phyloP scores from a whole-genome alignment of 2,888 invertebrate species.

The Xanthia icteritia region DNA sequence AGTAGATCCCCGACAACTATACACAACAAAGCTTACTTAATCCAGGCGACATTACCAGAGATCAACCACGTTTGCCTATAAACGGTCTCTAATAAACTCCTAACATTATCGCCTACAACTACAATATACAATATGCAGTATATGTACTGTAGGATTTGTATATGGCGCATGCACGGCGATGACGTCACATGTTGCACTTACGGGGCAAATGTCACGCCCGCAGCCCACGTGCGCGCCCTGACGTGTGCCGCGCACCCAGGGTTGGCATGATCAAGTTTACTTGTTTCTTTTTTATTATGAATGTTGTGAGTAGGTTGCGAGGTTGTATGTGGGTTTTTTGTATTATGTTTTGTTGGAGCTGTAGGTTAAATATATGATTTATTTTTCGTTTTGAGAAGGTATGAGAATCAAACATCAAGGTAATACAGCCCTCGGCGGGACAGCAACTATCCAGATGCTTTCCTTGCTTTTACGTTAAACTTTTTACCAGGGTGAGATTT shows the following conservation, averaged over 20 bases:
- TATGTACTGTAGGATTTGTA: conserved; percentile 29
- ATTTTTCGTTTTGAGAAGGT: not conserved
- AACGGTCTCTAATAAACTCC: conserved; percentile 61
- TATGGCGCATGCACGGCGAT: conserved; percentile 75
- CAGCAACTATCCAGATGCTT: too few species aligned
- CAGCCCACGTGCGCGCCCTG: conserved; percentile 81
- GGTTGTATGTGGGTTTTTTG: conserved; percentile 31
- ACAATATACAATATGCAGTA: conserved; percentile 35
- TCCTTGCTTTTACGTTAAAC: too few species aligned
- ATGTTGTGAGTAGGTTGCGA: conserved; percentile 31
- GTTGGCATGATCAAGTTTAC: conserved; percentile 57
- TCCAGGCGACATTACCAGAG: conserved; percentile 42
- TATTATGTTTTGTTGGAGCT: conserved; percentile 10
- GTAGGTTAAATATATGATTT: not conserved
- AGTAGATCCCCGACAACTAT: conserved; percentile 30
- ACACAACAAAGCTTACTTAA: conserved; percentile 62
- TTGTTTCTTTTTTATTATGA: conserved; percentile 23
- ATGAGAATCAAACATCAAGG: not conserved
- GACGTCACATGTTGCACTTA: conserved; percentile 80
- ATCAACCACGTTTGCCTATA: conserved; percentile 59
- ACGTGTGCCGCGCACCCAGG: conserved; percentile 69
- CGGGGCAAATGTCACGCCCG: conserved; percentile 85
- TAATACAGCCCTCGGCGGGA: not conserved
- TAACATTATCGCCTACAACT: conserved; percentile 63
- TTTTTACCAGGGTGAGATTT: too few species aligned